Conservation (phyloP, 2,113 vertebrate species). For the Peromyscus maniculatus region DNA sequence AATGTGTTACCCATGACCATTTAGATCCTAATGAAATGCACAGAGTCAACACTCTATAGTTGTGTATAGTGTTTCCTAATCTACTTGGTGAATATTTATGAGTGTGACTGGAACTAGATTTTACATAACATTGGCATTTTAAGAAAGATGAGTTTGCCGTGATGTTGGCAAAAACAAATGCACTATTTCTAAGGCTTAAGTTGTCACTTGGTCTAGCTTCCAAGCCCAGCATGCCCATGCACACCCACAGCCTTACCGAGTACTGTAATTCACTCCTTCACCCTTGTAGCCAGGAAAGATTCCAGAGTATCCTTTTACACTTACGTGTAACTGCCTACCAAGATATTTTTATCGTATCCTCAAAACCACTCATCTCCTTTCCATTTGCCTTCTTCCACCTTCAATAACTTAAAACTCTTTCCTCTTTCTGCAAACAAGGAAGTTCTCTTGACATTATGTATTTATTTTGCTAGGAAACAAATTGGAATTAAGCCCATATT, state of each 20-base stretch:
- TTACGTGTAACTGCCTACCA: conserved; percentile 73
- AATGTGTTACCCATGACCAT: not conserved
- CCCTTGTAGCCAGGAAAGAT: conserved; percentile 79
- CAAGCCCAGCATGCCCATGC: conserved; percentile 45
- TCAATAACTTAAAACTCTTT: conserved; percentile 74
- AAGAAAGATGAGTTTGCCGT: conserved; percentile 40
- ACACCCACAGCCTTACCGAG: conserved; percentile 74
- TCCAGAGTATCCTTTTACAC: conserved; percentile 81
- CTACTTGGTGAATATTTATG: conserved; percentile 58
- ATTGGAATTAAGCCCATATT: conserved; percentile 78
- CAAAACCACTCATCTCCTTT: conserved; percentile 81
- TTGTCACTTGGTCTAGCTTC: conserved; percentile 69
- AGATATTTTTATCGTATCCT: conserved; percentile 84
- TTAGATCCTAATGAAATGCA: conserved; percentile 39
- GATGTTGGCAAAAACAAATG: conserved; percentile 63
- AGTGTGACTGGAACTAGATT: conserved; percentile 64
- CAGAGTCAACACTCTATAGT: conserved; percentile 4
- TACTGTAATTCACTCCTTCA: conserved; percentile 74
- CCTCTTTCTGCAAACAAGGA: conserved; percentile 83
- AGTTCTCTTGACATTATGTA: conserved; percentile 80
- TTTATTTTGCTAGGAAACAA: conserved; percentile 83
- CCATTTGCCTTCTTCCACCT: conserved; percentile 76
- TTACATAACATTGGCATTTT: conserved; percentile 59
- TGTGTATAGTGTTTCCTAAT: conserved; percentile 41
- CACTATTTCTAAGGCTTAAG: conserved; percentile 62